A percentile compares a stretch with the other conserved stretches of the same genome.
phyloP scores from a whole-genome alignment of 1,140 invertebrate species.

The Trichomalopsis sarcophagae region DNA sequence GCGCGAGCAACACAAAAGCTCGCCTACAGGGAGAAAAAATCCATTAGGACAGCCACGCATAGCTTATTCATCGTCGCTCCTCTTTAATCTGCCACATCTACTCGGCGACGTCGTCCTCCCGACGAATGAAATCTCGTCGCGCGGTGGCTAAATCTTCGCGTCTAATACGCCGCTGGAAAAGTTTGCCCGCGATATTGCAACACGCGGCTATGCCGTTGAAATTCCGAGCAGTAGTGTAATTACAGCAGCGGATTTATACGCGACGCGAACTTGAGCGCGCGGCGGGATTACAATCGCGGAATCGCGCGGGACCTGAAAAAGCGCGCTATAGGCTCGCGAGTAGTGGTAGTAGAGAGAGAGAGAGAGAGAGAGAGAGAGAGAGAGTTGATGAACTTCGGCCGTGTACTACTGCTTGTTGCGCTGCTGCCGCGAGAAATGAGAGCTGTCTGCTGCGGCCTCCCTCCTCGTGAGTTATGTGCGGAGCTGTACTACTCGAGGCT shows the following conservation, averaged over 20 bases:
- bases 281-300: constrained; percentile 14
- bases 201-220: neutral
- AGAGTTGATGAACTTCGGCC: neutral
- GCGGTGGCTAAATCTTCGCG: constrained; percentile 13
- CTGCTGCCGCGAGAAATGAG: neutral
- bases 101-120: neutral
- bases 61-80: neutral
- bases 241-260: constrained; percentile 24
- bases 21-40: too few relatives aligned
- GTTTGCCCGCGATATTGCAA: constrained; percentile 13
- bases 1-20: neutral
- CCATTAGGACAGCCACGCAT: too few relatives aligned
- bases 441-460: neutral
- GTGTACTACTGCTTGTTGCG: neutral
- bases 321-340: neutral
- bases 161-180: constrained; percentile 1
- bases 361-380: neutral
- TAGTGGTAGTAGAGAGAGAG: neutral
- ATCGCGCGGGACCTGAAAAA: neutral
- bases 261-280: constrained; percentile 6
- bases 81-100: constrained; percentile 19
- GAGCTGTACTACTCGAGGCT: neutral
- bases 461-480: neutral
- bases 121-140: constrained; percentile 18
- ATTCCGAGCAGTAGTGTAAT: constrained; percentile 9